Conservation (phyloP, 1,140 invertebrate genomes). For the Anadara kagoshimensis region DNA sequence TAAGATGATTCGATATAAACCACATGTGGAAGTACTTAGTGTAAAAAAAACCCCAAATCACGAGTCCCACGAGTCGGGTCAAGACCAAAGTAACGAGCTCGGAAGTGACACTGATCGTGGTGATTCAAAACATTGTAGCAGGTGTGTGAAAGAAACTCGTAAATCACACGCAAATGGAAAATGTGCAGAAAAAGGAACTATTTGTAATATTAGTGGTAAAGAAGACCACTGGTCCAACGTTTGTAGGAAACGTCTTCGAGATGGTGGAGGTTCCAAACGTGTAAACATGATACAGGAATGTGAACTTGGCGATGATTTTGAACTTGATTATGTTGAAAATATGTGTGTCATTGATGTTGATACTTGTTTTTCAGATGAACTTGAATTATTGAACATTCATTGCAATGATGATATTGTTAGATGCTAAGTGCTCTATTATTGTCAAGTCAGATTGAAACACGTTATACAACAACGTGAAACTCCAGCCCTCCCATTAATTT, state of each 20-base stretch:
- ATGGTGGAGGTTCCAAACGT: too few relatives aligned
- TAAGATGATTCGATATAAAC: slow-evolving; percentile 16
- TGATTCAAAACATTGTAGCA: too few relatives aligned
- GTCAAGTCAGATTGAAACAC: neutral
- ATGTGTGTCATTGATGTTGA: neutral
- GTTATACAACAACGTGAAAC: neutral
- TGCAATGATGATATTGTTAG: too few relatives aligned
- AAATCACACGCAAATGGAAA: slow-evolving; percentile 14
- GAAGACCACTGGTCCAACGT: slow-evolving; percentile 28
- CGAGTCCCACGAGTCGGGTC: too few relatives aligned
- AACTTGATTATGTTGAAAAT: neutral
- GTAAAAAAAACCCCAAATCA: too few relatives aligned
- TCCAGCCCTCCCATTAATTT: neutral
- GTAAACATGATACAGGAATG: neutral
- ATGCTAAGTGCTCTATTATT: slow-evolving; percentile 16
- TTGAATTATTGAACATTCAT: too few relatives aligned
- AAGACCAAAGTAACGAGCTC: too few relatives aligned
- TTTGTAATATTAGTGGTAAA: slow-evolving; percentile 30
- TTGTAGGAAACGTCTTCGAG: slow-evolving; percentile 5
- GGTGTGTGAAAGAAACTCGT: neutral
- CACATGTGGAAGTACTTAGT: too few relatives aligned
- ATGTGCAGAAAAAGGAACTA: slow-evolving; percentile 25
- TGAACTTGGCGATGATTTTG: neutral
- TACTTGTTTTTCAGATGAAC: too few relatives aligned
- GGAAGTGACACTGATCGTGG: too few relatives aligned